Percentiles rank a stretch among this genome's conserved stretches.
phyloP scores from a whole-genome alignment of 2,888 invertebrate genomes.

The Hesperia comma region DNA sequence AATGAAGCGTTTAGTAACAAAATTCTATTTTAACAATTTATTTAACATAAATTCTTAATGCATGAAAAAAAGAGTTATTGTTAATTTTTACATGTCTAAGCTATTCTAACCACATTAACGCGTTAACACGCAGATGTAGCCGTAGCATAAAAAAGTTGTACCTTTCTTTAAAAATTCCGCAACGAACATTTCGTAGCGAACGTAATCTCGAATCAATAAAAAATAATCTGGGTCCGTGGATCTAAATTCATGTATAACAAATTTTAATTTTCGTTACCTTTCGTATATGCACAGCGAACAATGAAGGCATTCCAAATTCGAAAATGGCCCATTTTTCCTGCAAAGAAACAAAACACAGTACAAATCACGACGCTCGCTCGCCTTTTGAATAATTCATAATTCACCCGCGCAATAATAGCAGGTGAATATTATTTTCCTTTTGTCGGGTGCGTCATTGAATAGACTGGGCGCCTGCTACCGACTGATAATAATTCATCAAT shows the following conservation, averaged over 20 bases:
- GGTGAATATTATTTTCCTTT: constrained; percentile 74
- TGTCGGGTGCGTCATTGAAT: constrained; percentile 55
- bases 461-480: constrained; percentile 61
- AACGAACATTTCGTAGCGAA: neutral
- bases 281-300: constrained; percentile 31
- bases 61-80: too few species aligned
- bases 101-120: too few species aligned
- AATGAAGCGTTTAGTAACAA: too few species aligned
- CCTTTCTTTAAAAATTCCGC: neutral
- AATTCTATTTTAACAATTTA: too few species aligned
- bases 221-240: constrained; percentile 24
- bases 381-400: constrained; percentile 74
- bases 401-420: constrained; percentile 68
- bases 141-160: too few species aligned
- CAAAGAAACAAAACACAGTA: constrained; percentile 62
- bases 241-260: constrained; percentile 31
- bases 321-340: constrained; percentile 39
- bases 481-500: constrained; percentile 80
- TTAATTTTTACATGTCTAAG: too few species aligned
- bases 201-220: constrained; percentile 30
- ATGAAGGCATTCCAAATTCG: constrained; percentile 37
- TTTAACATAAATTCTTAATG: too few species aligned
- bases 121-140: too few species aligned
- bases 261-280: constrained; percentile 33
- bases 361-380: constrained; percentile 59